Evolutionary conservation across 2,888 invertebrate species (phyloP), one percentile per base, ranked within the genome.

Genomic region (Apotomis turbidana): DNA sequence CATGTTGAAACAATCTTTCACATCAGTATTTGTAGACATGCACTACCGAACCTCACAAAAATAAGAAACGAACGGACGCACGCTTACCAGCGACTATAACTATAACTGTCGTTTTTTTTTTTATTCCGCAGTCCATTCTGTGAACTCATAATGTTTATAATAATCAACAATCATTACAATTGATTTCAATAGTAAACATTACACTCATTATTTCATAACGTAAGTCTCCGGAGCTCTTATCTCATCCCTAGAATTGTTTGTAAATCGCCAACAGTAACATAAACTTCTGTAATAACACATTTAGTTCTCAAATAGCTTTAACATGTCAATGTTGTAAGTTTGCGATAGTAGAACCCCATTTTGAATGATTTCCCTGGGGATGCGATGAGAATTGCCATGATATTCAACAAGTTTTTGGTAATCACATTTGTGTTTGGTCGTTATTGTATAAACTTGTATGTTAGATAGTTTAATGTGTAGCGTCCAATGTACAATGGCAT

Each of bases 271-370:
- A 36, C 57, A 44, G 57, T 71, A 71, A 57, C 68, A 46, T 38
- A 68, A 72, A 72, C 72, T 72, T 72, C 52, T 63, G 62, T 36
- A 63, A 72, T 68, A 58, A 57, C 63, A 63, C 63, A 62, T 60
- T 41, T 59, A 68, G 58, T 62, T 63, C 58, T 27, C 51, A 66
- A 55, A 58, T 49, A 70, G 52, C 58, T 69, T 49, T 13, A 41
- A 67, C 55, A 62, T 68, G 63, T 72, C 72, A 72, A 72, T 72
- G 59, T 63, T 52, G 58, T 68, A 62, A 57, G 67, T 67, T 55
- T 44, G 46, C 46, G 10, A 54, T 63, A 13, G 64, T 64, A 13
- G 44, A 60, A 68, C 51, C 38, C 68, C 68, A 57, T 58, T 55
- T 57, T 62, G 49, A 57, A 51, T 72, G 63, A 72, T 72, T 68